phyloP scores from a whole-genome alignment of 1,140 invertebrate species.

The Calosoma granatense region DNA sequence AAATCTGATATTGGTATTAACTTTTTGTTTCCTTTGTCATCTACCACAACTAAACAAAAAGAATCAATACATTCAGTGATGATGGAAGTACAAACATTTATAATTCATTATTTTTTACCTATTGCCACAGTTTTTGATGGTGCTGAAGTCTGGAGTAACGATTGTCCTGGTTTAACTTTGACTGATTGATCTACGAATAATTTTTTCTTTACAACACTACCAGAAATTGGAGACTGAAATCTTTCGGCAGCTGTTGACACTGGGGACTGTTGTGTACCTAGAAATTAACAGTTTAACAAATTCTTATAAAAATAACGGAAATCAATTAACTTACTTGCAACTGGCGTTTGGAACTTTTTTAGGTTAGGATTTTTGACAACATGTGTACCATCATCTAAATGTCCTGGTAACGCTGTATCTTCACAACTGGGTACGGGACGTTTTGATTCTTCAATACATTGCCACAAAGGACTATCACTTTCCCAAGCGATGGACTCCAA shows the following conservation, averaged over 20 bases:
- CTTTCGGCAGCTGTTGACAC: conserved; percentile 41
- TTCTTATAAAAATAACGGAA: not conserved
- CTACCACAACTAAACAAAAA: conserved; percentile 19
- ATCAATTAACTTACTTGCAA: conserved; percentile 3
- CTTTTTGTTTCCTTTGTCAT: conserved; percentile 22
- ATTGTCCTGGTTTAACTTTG: conserved; percentile 43
- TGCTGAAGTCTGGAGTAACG: conserved; percentile 33
- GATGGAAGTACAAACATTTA: no score
- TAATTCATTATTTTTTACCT: not conserved
- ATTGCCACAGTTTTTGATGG: not conserved
- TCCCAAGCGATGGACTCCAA: conserved; percentile 91
- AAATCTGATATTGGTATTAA: conserved; percentile 16
- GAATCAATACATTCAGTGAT: no score
- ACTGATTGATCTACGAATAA: conserved; percentile 9
- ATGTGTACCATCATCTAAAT: not conserved
- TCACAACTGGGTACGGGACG: conserved; percentile 52
- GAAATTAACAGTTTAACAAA: not conserved
- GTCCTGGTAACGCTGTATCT: conserved; percentile 35
- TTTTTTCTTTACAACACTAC: conserved; percentile 40
- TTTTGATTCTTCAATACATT: conserved; percentile 46
- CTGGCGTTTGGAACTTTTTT: not conserved
- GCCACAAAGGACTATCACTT: conserved; percentile 81
- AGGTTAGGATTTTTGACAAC: not conserved
- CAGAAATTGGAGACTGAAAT: conserved; percentile 45
- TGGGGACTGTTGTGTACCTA: conserved; percentile 35